Evolutionary conservation across 2,113 vertebrate species (phyloP).

Genomic region (Scophthalmus maximus): DNA sequence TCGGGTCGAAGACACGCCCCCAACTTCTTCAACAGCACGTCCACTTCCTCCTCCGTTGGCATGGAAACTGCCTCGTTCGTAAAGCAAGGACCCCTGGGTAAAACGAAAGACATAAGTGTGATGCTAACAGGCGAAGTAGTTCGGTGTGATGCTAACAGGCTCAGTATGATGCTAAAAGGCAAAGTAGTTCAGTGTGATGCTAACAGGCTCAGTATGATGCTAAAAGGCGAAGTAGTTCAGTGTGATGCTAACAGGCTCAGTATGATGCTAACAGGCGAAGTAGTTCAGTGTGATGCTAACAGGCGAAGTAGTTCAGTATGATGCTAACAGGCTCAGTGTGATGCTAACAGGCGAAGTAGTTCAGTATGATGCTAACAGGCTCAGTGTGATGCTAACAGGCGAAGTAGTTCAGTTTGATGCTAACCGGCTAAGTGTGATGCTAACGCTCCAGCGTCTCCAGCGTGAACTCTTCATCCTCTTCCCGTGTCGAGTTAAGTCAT

Average conservation of each 20-base stretch:
- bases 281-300: too few relatives aligned
- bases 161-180: constrained; percentile 89
- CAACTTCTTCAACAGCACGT: constrained; percentile 87
- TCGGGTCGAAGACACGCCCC: constrained; percentile 91
- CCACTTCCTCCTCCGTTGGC: constrained; percentile 90
- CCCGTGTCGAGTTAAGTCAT: constrained; percentile 56
- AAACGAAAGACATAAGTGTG: constrained; percentile 12
- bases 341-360: neutral
- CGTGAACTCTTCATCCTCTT: constrained; percentile 91
- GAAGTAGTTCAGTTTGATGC: neutral
- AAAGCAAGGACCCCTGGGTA: constrained; percentile 52
- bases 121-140: neutral
- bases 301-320: too few relatives aligned
- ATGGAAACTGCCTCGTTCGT: constrained; percentile 52
- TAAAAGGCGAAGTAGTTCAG: neutral
- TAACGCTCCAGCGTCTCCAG: constrained; percentile 95
- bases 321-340: neutral
- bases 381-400: neutral
- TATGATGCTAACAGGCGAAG: too few relatives aligned
- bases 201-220: too few relatives aligned
- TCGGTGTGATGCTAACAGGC: constrained; percentile 18
- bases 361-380: neutral
- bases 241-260: neutral
- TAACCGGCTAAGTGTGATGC: constrained; percentile 88
- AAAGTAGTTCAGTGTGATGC: neutral